phyloP scores from a whole-genome alignment of 2,888 invertebrate species.

The Drosophila lutescens region DNA sequence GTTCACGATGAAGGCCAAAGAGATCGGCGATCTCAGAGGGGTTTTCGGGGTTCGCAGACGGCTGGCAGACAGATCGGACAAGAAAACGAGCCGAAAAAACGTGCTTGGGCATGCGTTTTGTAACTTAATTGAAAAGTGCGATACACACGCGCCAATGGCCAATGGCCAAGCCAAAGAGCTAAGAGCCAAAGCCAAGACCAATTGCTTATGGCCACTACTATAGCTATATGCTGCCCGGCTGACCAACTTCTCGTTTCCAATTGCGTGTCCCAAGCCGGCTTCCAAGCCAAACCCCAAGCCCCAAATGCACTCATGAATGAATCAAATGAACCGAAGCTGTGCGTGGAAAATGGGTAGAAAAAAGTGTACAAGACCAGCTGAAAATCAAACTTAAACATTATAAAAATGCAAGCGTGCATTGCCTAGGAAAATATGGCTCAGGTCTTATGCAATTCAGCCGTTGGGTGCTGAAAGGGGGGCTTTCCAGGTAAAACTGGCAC shows the following conservation, averaged over 20 bases:
- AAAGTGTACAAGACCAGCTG: not conserved
- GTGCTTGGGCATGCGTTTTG: slow-evolving; percentile 76
- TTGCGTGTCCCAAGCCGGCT: slow-evolving; percentile 59
- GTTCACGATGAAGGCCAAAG: slow-evolving; percentile 72
- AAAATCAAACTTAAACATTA: slow-evolving; percentile 41
- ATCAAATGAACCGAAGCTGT: slow-evolving; percentile 44
- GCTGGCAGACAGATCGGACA: slow-evolving; percentile 15
- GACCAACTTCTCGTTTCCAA: slow-evolving; percentile 65
- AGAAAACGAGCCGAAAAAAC: slow-evolving; percentile 55
- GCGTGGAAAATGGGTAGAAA: slow-evolving; percentile 28
- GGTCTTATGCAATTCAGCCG: slow-evolving; percentile 30
- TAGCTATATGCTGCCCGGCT: slow-evolving; percentile 33
- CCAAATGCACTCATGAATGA: slow-evolving; percentile 43
- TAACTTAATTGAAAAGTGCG: slow-evolving; percentile 78
- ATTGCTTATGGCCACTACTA: slow-evolving; percentile 9
- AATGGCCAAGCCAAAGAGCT: slow-evolving; percentile 16
- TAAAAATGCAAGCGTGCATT: slow-evolving; percentile 49
- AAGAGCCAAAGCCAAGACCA: slow-evolving; percentile 52
- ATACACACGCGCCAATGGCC: slow-evolving; percentile 72
- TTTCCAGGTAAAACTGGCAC: slow-evolving; percentile 47
- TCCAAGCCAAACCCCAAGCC: not conserved
- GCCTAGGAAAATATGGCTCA: slow-evolving; percentile 26
- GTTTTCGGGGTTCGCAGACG: slow-evolving; percentile 6
- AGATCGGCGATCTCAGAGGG: slow-evolving; percentile 14
- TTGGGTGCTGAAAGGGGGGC: slow-evolving; percentile 23